A percentile compares a stretch with the other conserved stretches of the same genome.
Conservation (phyloP, 2,888 invertebrate genomes). For the Fabriciana adippe region DNA sequence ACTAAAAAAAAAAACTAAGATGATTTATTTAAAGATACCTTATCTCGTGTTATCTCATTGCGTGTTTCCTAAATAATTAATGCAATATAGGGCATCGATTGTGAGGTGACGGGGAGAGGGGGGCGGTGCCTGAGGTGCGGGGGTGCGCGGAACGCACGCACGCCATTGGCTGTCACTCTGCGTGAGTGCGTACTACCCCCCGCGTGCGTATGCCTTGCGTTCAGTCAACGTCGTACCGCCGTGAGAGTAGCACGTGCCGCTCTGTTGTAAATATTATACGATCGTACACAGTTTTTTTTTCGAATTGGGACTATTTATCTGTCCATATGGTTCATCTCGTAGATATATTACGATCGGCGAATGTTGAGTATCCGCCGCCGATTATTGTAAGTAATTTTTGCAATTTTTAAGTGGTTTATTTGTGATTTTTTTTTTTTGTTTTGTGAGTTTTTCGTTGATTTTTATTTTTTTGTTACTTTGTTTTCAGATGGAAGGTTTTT, state of each 20-base stretch:
- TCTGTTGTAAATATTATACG: conserved; percentile 59
- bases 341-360: conserved; percentile 90
- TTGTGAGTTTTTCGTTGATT: conserved; percentile 38
- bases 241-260: conserved; percentile 61
- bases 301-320: conserved; percentile 72
- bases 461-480: conserved; percentile 36
- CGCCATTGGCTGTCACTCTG: conserved; percentile 78
- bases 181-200: conserved; percentile 80
- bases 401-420: conserved; percentile 36
- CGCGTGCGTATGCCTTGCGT: conserved; percentile 75
- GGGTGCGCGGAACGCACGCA: conserved; percentile 81
- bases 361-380: conserved; percentile 88
- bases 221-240: conserved; percentile 70
- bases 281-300: conserved; percentile 63
- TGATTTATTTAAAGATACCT: conserved; percentile 80
- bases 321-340: conserved; percentile 92
- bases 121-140: conserved; percentile 68
- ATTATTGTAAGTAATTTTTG: conserved; percentile 86
- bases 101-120: conserved; percentile 77
- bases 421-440: conserved; percentile 38
- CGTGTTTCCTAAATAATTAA: conserved; percentile 84
- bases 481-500: conserved; percentile 36
- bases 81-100: conserved; percentile 83
- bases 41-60: conserved; percentile 83
- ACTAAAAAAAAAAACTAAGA: conserved; percentile 47